Conservation (phyloP, 2,888 invertebrate species). For the Xiphydria camelus region DNA sequence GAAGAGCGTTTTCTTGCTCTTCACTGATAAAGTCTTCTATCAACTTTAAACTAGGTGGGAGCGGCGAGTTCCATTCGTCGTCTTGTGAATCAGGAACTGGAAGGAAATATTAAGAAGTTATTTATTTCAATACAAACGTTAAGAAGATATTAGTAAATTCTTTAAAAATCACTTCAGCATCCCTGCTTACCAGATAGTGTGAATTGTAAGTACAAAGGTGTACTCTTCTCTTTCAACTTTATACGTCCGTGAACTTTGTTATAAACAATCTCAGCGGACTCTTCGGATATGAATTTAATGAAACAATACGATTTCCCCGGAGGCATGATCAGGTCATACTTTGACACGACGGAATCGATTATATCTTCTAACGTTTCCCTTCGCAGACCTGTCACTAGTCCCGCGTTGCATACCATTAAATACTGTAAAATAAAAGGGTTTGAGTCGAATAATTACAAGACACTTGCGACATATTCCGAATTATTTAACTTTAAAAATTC, state of each 20-base stretch:
- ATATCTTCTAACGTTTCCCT: constrained; percentile 66
- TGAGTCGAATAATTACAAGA: constrained; percentile 4
- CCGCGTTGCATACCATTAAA: constrained; percentile 82
- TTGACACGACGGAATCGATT: constrained; percentile 60
- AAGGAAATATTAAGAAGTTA: too few relatives aligned
- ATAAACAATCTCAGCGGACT: constrained; percentile 64
- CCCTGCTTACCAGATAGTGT: constrained; percentile 65
- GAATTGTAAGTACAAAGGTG: constrained; percentile 70
- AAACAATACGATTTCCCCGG: constrained; percentile 84
- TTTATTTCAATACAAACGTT: too few relatives aligned
- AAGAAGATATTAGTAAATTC: too few relatives aligned
- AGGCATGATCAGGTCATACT: constrained; percentile 70
- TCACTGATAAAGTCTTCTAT: constrained; percentile 72
- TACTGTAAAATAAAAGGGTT: constrained; percentile 63
- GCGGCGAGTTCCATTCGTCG: constrained; percentile 34
- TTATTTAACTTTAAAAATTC: not conserved
- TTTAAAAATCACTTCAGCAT: too few relatives aligned
- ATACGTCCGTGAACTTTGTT: constrained; percentile 65
- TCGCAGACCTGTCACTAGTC: constrained; percentile 78
- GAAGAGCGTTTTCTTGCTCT: constrained; percentile 68
- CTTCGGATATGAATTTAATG: constrained; percentile 63
- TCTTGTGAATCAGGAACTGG: constrained; percentile 51
- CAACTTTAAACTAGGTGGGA: constrained; percentile 73
- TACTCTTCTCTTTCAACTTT: constrained; percentile 63
- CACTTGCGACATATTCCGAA: not conserved